Base-by-base conservation (phyloP, 2,888 invertebrate species). In the Coelopa pilipes region DNA sequence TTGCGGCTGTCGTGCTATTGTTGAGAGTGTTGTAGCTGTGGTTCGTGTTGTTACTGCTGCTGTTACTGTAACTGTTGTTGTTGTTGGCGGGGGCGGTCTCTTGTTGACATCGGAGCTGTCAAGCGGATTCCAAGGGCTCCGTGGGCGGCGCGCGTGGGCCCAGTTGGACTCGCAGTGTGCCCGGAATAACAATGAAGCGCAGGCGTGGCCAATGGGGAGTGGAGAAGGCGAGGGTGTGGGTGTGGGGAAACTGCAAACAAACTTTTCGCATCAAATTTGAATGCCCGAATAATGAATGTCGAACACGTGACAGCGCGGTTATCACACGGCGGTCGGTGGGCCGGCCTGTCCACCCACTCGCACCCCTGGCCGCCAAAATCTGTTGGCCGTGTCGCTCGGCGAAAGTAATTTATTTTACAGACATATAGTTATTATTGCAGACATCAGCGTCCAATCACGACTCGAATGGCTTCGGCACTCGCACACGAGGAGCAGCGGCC, bases 271-370 rank as follows among this genome's bases (percentile, higher is more conserved):
- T 72, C 67, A 72, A 72, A 67, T 47, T 72, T 67, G 49, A 53
- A 72, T 72, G 67, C 60, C 49, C 34, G 60, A 67, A 67, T 67
- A 67, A 72, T 72, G 72, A 67, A 72, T 67, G 67, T 67, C 67
- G 50, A 66, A 60, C 59, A 71, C 49, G 55, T 60, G 66, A 66
- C 50, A 49, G 13, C 21, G 50, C 21, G 66, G 4, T 50, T 21
- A 50, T 50, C 5, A 53, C n/a, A 53, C 13, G 13, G 53, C 53
- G 53, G n/a, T 53, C 53, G 53, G 10, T 53, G 53, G n/a, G 53
- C 10, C n/a, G 53, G 4, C 53, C 15, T 2, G 34, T 34, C 7
- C 34, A 34, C 34, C 7, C 34, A 34, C 34, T 34, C 34, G 2
- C 34, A 4, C 34, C 7, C 34, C 34, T 34, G n/a, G n/a, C n/a